Conservation (phyloP, 2,113 vertebrate genomes). For the Melanerpes aurifrons region DNA sequence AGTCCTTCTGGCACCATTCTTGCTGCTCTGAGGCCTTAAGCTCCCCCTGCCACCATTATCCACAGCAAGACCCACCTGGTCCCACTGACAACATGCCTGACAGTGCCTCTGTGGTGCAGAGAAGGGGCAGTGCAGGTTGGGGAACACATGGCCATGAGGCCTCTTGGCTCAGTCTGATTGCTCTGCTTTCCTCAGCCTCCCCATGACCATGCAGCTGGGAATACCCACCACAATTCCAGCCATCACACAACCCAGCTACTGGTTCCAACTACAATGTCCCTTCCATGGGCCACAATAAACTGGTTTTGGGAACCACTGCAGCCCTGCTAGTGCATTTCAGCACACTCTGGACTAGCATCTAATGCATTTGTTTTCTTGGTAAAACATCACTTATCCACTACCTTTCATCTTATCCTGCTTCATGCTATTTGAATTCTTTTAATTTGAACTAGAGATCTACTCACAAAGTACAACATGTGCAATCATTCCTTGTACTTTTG, state of each 20-base stretch:
- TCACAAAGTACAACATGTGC: neutral
- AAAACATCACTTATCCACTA: neutral
- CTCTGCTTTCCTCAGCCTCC: neutral
- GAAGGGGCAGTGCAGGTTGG: too few relatives aligned
- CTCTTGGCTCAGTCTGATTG: fast-evolving
- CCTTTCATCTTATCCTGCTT: neutral
- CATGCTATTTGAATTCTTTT: neutral
- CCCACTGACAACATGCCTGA: neutral
- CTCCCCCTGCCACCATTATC: neutral
- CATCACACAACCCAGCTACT: fast-evolving
- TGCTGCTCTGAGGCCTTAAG: neutral
- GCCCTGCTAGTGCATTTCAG: neutral
- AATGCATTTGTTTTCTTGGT: neutral
- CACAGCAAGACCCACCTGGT: neutral
- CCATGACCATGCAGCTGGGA: fast-evolving
- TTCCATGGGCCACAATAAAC: fast-evolving
- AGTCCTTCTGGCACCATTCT: neutral
- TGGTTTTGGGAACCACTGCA: neutral
- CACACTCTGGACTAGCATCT: fast-evolving
- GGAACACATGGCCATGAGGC: fast-evolving
- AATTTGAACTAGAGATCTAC: neutral
- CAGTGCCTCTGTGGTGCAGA: neutral
- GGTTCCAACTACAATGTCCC: neutral
- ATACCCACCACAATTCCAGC: neutral
- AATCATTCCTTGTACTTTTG: neutral